A percentile compares a stretch with the other conserved stretches of the same genome.
Conservation (phyloP, 2,797 vertebrate genomes). For the Heteromormyrus szaboi region DNA sequence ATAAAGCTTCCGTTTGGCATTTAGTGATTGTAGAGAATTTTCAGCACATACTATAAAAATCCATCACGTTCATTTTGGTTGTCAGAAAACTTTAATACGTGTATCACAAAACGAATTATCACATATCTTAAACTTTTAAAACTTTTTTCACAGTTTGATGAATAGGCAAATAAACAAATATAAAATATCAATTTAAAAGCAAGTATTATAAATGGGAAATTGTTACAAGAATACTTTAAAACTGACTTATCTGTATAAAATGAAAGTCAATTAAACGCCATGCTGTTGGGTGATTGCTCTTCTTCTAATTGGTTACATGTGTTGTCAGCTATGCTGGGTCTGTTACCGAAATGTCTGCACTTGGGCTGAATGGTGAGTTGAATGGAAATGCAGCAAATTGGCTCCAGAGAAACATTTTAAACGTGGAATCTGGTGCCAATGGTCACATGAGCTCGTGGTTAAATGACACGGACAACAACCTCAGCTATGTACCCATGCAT, state of each 20-base stretch:
- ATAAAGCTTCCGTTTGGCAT: background rate
- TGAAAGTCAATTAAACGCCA: background rate
- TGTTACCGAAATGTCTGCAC: background rate
- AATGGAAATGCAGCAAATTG: background rate
- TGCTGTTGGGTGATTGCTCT: background rate
- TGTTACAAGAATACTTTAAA: background rate
- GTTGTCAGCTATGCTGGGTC: background rate
- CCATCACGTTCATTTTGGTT: background rate
- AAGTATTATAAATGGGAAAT: background rate
- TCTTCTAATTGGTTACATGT: background rate
- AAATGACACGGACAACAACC: background rate
- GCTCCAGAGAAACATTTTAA: background rate
- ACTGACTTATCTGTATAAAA: background rate
- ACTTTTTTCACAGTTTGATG: background rate
- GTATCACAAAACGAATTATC: background rate
- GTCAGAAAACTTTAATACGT: background rate
- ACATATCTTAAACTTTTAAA: background rate
- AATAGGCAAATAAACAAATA: background rate
- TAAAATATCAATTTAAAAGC: background rate
- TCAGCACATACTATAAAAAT: background rate
- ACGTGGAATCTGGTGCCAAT: background rate
- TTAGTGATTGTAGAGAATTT: background rate
- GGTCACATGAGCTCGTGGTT: background rate
- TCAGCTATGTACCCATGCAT: background rate
- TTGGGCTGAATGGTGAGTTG: background rate